phyloP scores from a whole-genome alignment of 2,113 vertebrate species.

The Coracopsis vasa region DNA sequence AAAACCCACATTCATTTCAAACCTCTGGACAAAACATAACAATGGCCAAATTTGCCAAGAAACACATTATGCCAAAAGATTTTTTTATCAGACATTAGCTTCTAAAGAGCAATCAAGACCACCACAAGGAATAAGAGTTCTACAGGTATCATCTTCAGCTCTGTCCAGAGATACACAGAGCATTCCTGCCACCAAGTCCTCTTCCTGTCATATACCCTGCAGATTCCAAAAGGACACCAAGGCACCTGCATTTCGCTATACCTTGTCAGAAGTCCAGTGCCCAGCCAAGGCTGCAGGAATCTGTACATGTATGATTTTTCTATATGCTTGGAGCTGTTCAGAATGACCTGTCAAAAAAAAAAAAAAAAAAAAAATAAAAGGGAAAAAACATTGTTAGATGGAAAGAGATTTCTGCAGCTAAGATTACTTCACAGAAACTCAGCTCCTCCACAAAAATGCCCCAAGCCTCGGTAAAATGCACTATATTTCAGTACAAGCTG shows the following conservation, averaged over 20 bases:
- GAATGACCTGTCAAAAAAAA: constrained; percentile 73
- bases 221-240: neutral
- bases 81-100: neutral
- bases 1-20: neutral
- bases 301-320: constrained; percentile 84
- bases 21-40: neutral
- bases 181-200: neutral
- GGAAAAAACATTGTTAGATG: neutral
- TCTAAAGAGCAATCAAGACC: neutral
- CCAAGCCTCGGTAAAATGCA: neutral
- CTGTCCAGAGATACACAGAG: neutral
- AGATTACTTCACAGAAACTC: neutral
- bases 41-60: neutral
- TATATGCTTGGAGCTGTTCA: constrained; percentile 84
- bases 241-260: constrained; percentile 17
- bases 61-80: neutral
- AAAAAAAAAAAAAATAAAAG: neutral
- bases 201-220: neutral
- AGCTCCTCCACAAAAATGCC: neutral
- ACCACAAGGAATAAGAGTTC: neutral
- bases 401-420: neutral
- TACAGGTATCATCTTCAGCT: neutral
- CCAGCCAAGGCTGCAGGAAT: constrained; percentile 94
- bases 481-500: neutral
- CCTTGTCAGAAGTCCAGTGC: constrained; percentile 94